phyloP scores from a whole-genome alignment of 2,797 vertebrate genomes.

The Lagodon rhomboides region DNA sequence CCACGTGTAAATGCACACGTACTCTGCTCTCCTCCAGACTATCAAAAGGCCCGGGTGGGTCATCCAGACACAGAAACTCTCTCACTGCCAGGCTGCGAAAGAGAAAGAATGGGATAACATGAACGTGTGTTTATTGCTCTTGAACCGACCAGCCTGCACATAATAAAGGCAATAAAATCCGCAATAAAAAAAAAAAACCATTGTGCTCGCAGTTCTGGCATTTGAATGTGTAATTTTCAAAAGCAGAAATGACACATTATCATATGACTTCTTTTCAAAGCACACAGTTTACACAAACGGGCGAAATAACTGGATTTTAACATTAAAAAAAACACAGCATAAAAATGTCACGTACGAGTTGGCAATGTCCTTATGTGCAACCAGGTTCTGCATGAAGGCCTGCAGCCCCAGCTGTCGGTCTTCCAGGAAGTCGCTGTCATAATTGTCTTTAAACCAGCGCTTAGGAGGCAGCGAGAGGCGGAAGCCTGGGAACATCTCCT shows the following conservation, averaged over 20 bases:
- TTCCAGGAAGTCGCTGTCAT: constrained; percentile 94
- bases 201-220: background rate
- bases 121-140: background rate
- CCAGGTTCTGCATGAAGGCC: constrained; percentile 93
- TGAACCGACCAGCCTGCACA: background rate
- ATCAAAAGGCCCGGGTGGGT: constrained; percentile 95
- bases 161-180: background rate
- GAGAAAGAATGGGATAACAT: constrained; percentile 38
- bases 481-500: constrained; percentile 96
- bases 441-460: constrained; percentile 99
- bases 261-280: background rate
- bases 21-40: constrained; percentile 98
- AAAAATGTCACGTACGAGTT: constrained; percentile 85
- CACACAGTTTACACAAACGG: background rate
- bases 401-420: constrained; percentile 86
- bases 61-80: constrained; percentile 96
- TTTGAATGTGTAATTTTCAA: background rate
- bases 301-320: background rate
- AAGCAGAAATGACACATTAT: background rate
- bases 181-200: no score
- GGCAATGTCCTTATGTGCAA: constrained; percentile 94
- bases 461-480: constrained; percentile 95
- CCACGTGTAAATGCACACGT: constrained; percentile 44
- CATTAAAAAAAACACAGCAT: background rate
- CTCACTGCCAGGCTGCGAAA: constrained; percentile 90